Conservation (phyloP, 2,797 vertebrate species). For the Coccyzus lansbergi region DNA sequence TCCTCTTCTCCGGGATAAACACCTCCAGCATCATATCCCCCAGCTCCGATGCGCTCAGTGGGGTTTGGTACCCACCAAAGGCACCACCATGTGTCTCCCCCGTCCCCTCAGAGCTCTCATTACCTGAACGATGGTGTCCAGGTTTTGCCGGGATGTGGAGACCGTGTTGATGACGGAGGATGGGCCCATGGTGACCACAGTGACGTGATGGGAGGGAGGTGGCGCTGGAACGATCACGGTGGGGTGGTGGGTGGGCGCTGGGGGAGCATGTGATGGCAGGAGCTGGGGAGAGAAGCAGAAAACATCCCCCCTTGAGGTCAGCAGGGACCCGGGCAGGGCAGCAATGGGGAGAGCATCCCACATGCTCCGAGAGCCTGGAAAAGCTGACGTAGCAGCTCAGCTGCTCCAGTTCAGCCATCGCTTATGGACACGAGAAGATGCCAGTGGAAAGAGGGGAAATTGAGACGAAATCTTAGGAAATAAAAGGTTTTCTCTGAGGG, state of each 20-base stretch:
- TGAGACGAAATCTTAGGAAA: no score
- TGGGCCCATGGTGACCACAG: conserved; percentile 95
- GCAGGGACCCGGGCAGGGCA: fast-evolving
- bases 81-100: fast-evolving
- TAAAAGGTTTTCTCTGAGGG: no score
- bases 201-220: conserved; percentile 91
- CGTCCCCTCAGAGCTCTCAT: not conserved
- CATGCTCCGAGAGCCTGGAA: not conserved
- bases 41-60: fast-evolving
- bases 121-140: conserved; percentile 99
- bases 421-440: fast-evolving
- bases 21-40: fast-evolving
- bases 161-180: conserved; percentile 95
- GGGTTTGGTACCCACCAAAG: fast-evolving
- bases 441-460: not conserved
- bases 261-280: conserved; percentile 83
- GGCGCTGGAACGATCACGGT: conserved; percentile 97
- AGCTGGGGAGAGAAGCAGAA: conserved; percentile 77
- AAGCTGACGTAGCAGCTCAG: not conserved
- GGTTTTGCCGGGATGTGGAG: conserved; percentile 96
- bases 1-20: no score
- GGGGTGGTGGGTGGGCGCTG: conserved; percentile 94
- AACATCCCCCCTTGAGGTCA: fast-evolving
- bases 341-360: fast-evolving
- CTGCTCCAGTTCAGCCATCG: not conserved